Conservation (phyloP, 2,888 invertebrate species). For the Euplagia quadripunctaria region DNA sequence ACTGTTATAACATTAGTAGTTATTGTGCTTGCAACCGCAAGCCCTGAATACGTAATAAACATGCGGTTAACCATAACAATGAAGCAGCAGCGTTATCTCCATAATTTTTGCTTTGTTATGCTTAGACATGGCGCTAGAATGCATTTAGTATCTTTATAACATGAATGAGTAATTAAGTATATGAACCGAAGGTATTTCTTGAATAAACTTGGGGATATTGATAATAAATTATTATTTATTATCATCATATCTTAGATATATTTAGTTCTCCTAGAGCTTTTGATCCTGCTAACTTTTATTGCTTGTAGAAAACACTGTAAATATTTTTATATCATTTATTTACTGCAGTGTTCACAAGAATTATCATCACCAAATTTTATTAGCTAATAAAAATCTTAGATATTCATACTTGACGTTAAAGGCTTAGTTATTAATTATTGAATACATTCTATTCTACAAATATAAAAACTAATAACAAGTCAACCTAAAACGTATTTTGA, state of each 20-base stretch:
- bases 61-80: constrained; percentile 46
- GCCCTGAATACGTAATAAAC: constrained; percentile 28
- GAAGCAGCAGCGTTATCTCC: constrained; percentile 25
- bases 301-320: constrained; percentile 15
- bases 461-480: neutral
- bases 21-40: constrained; percentile 40
- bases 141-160: constrained; percentile 4
- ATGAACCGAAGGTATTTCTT: neutral
- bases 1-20: constrained; percentile 13
- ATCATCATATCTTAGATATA: neutral
- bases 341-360: neutral
- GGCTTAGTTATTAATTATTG: neutral
- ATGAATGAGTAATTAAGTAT: constrained; percentile 11
- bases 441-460: neutral
- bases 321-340: neutral
- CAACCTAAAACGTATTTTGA: neutral
- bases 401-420: neutral
- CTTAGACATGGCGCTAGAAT: constrained; percentile 34
- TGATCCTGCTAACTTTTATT: neutral
- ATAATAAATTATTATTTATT: neutral
- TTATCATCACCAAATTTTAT: neutral
- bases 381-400: too few relatives aligned
- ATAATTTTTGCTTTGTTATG: constrained; percentile 18
- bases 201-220: neutral
- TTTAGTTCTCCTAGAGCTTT: too few relatives aligned